These are phyloP conservation scores for Troides helena DNA, from an alignment of 2,888 invertebrate species.

Conservation along the genomic window DNA sequence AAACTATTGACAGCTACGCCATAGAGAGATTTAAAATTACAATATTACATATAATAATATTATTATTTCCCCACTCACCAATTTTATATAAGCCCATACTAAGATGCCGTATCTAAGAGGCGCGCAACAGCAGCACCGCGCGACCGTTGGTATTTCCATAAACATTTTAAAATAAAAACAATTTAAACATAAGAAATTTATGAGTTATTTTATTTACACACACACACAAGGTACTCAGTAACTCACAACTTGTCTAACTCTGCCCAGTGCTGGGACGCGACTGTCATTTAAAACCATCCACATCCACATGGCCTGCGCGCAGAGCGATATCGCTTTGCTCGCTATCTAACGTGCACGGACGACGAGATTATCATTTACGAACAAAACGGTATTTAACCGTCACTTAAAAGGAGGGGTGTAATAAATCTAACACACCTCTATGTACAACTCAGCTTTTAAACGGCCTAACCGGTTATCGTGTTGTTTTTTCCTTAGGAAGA, in stretches of 20 bases:
- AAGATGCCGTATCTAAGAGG: constrained; percentile 26
- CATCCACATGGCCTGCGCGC: not conserved
- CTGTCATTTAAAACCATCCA: not conserved
- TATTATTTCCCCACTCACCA: not conserved
- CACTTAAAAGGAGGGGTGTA: not conserved
- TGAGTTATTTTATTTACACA: not conserved
- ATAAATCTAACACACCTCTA: not conserved
- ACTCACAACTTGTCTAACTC: not conserved
- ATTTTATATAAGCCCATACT: constrained; percentile 17
- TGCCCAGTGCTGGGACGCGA: not conserved
- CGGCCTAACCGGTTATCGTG: too few relatives aligned
- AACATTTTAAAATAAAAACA: not conserved
- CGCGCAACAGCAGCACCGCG: constrained; percentile 24
- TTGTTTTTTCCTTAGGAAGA: too few relatives aligned
- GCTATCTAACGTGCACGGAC: not conserved
- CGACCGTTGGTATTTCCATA: not conserved
- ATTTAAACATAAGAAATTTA: not conserved
- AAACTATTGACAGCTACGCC: too few relatives aligned
- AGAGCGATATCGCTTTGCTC: not conserved
- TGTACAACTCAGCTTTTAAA: too few relatives aligned
- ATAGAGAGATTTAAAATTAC: too few relatives aligned
- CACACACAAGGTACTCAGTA: not conserved
- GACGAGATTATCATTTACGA: not conserved
- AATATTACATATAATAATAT: not conserved
- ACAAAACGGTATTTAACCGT: not conserved